Evolutionary conservation across 2,888 invertebrate species (phyloP).

Genomic region (Brassicogethes aeneus): DNA sequence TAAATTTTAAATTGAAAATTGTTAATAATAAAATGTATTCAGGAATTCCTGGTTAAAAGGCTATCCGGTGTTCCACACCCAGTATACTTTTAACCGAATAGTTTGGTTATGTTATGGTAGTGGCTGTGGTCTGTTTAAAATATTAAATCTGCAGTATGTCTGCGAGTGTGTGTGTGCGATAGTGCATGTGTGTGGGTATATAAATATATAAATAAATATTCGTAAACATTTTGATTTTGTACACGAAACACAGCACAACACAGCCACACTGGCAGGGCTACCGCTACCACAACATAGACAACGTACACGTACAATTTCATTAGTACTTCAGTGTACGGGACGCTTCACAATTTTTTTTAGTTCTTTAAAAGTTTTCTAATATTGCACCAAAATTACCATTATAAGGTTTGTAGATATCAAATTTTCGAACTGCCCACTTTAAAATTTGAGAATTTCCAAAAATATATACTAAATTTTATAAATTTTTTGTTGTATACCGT

Average conservation of each 20-base stretch:
- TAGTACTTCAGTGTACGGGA: background rate
- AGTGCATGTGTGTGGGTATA: conserved; percentile 31
- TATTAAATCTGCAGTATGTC: conserved; percentile 24
- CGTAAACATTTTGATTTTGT: conserved; percentile 6
- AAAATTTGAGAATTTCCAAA: no score
- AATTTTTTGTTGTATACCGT: no score
- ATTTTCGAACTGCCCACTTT: no score
- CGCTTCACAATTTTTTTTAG: background rate
- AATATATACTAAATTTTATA: no score
- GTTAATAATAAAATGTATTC: no score
- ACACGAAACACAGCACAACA: conserved; percentile 38
- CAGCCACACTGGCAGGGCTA: conserved; percentile 44
- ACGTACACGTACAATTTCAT: conserved; percentile 12
- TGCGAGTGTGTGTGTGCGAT: conserved; percentile 39
- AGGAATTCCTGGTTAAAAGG: no score
- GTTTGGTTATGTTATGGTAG: conserved; percentile 35
- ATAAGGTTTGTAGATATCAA: no score
- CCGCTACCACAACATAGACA: conserved; percentile 42
- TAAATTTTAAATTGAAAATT: no score
- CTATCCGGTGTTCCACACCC: no score
- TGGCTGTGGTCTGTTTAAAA: conserved; percentile 23
- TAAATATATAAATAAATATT: no score
- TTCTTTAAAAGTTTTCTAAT: background rate
- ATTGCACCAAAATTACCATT: no score
- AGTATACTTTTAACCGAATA: no score